Base-by-base conservation (phyloP, 2,888 invertebrate species). In the Aethes cnicana region DNA sequence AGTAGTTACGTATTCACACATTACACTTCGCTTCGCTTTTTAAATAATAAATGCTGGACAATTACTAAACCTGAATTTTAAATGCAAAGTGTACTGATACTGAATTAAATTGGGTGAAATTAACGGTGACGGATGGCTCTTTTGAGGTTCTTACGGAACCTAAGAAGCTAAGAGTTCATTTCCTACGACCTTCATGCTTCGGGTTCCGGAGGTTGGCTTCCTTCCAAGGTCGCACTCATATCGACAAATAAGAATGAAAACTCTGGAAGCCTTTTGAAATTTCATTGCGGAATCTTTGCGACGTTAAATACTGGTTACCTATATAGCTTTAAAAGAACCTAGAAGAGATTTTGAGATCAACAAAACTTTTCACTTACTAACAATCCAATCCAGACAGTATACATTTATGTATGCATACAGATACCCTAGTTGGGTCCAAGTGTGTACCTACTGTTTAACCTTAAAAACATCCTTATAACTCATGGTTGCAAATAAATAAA, bases 211-310 rank as follows among this genome's bases (percentile, higher is more conserved):
- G 16, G 30, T 49, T 43, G 56, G 48, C 39, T 32, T 46, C 23
- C 54, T 56, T 55, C 50, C 43, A 36, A 47, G 43, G 36, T 21
- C 36, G 17, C 14, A 11, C 35, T 36, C 36, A 16, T 35, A 30
- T 36, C 30, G 7, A 21, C 17, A 37, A 44, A 18, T 32, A 23
- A 44, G 44, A 35, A 43, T 33, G 3, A 43, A 43, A 36, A 28
- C 35, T 8, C 4, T 9, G 25, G 36, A 4, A 32, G 28, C 36
- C 16, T 43, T 28, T 35, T 36, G 5, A 43, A 28, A 28, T 35
- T 49, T 21, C 9, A 33, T 33, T 28, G 11, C 4, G 14, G 9
- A 12, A 3, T 11, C 2, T 37, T 37, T 18, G 18, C 3, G 11
- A n/a, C 16, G 20, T 20, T 14, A 14, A 20, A n/a, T n/a, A n/a